Evolutionary conservation across 2,797 vertebrate genomes (phyloP).

Genomic region (Oryzias dopingdopingensis): DNA sequence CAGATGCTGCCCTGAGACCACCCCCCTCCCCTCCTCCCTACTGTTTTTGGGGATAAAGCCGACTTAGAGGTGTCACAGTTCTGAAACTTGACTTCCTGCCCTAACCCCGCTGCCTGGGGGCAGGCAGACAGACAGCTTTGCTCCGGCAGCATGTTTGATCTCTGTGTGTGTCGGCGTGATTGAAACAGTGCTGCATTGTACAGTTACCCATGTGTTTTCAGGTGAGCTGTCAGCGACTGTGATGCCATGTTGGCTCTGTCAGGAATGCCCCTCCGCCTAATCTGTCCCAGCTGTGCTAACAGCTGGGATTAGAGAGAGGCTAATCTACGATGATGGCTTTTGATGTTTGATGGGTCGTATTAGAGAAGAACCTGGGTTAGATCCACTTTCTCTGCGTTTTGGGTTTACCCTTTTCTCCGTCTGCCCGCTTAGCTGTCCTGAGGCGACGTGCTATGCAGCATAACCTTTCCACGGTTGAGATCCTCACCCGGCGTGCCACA

Average conservation of each 20-base stretch:
- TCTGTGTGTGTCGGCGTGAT: constrained; percentile 43
- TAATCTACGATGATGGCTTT: constrained; percentile 71
- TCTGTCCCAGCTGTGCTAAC: constrained; percentile 76
- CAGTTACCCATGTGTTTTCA: constrained; percentile 73
- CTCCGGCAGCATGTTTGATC: constrained; percentile 59
- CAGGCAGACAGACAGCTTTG: constrained; percentile 57
- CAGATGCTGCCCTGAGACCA: constrained; percentile 31
- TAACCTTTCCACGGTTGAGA: constrained; percentile 30
- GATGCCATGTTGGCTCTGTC: constrained; percentile 70
- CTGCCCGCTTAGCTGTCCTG: constrained; percentile 46
- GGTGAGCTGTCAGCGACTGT: constrained; percentile 73
- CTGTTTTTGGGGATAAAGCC: constrained; percentile 58
- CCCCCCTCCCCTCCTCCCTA: constrained; percentile 9
- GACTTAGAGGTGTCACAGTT: constrained; percentile 68
- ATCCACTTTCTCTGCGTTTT: constrained; percentile 30
- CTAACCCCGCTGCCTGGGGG: constrained; percentile 58
- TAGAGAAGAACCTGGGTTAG: constrained; percentile 63
- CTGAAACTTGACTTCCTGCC: constrained; percentile 68
- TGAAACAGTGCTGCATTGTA: constrained; percentile 68
- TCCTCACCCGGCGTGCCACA: constrained; percentile 42
- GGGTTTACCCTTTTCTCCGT: constrained; percentile 31
- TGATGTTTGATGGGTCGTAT: constrained; percentile 70
- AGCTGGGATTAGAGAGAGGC: constrained; percentile 72
- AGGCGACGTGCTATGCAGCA: constrained; percentile 47
- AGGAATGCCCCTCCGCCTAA: constrained; percentile 64